Percentiles rank a stretch among this genome's conserved stretches.
Conservation (phyloP, 1,140 invertebrate species). For the Acyrthosiphon pisum region DNA sequence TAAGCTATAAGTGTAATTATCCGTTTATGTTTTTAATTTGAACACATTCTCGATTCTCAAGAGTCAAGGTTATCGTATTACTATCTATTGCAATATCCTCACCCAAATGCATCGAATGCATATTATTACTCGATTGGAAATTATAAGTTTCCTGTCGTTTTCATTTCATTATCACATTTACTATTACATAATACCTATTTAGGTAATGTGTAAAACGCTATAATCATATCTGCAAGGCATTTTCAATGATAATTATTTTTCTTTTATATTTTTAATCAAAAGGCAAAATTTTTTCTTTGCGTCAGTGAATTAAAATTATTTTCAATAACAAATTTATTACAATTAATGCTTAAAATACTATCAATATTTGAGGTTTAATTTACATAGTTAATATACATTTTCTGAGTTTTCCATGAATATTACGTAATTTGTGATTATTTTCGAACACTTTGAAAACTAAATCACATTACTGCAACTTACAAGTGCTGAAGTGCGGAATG, state of each 20-base stretch:
- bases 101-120: not conserved
- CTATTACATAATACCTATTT: not conserved
- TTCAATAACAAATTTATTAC: not conserved
- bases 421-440: not conserved
- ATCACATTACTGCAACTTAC: no score
- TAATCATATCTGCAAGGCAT: not conserved
- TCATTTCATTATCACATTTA: not conserved
- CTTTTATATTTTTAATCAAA: not conserved
- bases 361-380: not conserved
- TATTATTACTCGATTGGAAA: not conserved
- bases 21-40: not conserved
- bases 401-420: not conserved
- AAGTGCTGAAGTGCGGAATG: not conserved
- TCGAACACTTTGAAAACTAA: not conserved
- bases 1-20: not conserved
- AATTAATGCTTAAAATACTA: not conserved
- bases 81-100: not conserved
- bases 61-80: not conserved
- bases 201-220: not conserved
- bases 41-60: not conserved
- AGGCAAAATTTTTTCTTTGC: not conserved
- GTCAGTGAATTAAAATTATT: not conserved
- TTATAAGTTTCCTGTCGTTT: not conserved
- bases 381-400: not conserved
- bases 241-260: not conserved